Conservation (phyloP, 1,140 invertebrate species). For the Zaprionus ornatus region DNA sequence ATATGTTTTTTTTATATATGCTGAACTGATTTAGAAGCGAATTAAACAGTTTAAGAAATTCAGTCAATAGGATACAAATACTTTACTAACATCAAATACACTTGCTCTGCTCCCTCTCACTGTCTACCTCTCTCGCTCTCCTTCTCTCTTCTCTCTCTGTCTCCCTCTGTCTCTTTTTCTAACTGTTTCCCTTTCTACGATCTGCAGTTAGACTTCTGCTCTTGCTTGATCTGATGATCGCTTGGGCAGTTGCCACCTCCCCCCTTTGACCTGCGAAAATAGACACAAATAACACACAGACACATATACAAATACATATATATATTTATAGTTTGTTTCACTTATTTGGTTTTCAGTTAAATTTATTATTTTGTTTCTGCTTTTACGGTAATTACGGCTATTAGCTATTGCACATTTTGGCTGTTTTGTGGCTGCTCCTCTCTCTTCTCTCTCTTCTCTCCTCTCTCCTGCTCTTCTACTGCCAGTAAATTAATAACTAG, state of each 20-base stretch:
- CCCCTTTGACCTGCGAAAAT: slow-evolving; percentile 50
- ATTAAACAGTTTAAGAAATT: slow-evolving; percentile 41
- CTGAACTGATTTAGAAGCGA: slow-evolving; percentile 11
- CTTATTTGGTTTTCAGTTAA: slow-evolving; percentile 38
- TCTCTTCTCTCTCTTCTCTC: no score
- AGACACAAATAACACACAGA: slow-evolving; percentile 76
- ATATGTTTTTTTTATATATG: not conserved
- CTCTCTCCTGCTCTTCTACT: slow-evolving; percentile 30
- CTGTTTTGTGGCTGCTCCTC: slow-evolving; percentile 35
- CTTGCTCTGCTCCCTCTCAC: not conserved
- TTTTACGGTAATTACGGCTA: slow-evolving; percentile 56
- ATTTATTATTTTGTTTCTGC: slow-evolving; percentile 29
- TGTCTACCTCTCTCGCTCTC: not conserved
- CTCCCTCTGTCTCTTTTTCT: not conserved
- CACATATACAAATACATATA: slow-evolving; percentile 18
- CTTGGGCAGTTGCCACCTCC: not conserved
- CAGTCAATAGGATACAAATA: slow-evolving; percentile 63
- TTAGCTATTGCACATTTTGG: slow-evolving; percentile 55
- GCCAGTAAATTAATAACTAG: slow-evolving; percentile 25
- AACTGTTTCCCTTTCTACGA: not conserved
- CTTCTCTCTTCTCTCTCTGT: not conserved
- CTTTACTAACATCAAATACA: slow-evolving; percentile 5
- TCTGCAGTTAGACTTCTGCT: not conserved
- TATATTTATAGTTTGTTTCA: slow-evolving; percentile 35
- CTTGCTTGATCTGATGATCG: not conserved